Percentiles rank a stretch among this genome's conserved stretches.
Evolutionary conservation across 2,888 invertebrate species (phyloP).

Genomic region (Agrenia bidenticulata): DNA sequence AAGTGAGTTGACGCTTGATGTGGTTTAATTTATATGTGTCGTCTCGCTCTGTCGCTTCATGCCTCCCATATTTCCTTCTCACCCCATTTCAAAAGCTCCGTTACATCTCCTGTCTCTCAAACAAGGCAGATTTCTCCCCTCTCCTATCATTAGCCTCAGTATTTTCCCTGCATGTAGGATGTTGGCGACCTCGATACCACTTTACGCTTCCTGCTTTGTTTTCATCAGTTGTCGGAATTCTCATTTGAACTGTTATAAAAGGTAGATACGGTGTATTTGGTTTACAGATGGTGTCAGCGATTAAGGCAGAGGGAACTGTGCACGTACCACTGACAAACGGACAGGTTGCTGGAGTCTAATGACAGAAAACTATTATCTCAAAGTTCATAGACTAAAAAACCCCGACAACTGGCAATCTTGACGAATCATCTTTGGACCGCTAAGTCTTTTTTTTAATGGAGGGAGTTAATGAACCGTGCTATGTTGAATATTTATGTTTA

Average conservation of each 20-base stretch:
- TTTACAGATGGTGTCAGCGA: conserved; percentile 45
- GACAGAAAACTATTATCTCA: not conserved
- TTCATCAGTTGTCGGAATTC: no score
- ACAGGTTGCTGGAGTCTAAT: conserved; percentile 49
- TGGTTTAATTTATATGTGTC: not conserved
- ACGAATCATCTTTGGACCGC: no score
- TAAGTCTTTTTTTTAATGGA: no score
- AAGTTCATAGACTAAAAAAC: no score
- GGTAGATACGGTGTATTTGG: conserved; percentile 4
- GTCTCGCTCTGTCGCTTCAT: conserved; percentile 10
- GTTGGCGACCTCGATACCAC: not conserved
- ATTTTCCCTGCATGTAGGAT: not conserved
- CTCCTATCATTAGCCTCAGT: not conserved
- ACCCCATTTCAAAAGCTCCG: conserved; percentile 7
- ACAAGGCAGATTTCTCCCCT: not conserved
- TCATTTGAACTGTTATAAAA: not conserved
- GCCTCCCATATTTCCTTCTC: not conserved
- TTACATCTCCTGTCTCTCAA: not conserved
- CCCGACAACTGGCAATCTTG: no score
- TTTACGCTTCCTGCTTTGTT: no score
- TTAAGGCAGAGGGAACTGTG: conserved; percentile 44
- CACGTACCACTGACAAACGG: conserved; percentile 48
- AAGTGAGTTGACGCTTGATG: not conserved
- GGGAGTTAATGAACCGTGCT: not conserved
- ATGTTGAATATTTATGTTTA: not conserved